Conservation (phyloP, 2,113 vertebrate genomes). For the Campylomormyrus tamandua region DNA sequence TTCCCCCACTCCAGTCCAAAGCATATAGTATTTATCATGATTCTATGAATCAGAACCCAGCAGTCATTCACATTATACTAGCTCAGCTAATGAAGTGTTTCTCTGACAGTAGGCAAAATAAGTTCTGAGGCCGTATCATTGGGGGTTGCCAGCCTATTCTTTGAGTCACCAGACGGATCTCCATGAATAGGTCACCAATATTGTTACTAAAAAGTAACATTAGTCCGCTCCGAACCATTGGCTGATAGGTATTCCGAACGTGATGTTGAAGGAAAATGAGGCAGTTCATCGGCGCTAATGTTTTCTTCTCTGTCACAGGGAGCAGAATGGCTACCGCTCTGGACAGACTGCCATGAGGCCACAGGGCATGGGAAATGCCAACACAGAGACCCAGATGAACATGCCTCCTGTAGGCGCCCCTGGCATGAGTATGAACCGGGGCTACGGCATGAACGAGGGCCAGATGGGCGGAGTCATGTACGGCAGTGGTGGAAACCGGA, state of each 20-base stretch:
- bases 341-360: conserved; percentile 73
- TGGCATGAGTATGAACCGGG: conserved; percentile 60
- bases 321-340: conserved; percentile 80
- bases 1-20: background rate
- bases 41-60: background rate
- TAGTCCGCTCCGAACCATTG: background rate
- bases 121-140: background rate
- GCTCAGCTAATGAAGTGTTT: background rate
- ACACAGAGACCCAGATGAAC: conserved; percentile 66
- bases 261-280: background rate
- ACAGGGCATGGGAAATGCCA: conserved; percentile 61
- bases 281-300: background rate
- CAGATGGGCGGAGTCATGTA: conserved; percentile 41
- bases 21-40: background rate
- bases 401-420: conserved; percentile 66
- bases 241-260: background rate
- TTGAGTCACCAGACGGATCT: background rate
- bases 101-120: background rate
- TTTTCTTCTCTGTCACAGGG: conserved; percentile 57
- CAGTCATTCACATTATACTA: background rate
- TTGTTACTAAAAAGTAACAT: background rate
- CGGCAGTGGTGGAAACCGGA: conserved; percentile 38
- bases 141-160: background rate
- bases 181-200: background rate
- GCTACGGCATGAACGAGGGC: conserved; percentile 53